phyloP scores from a whole-genome alignment of 1,140 invertebrate genomes.

The Elysia chlorotica region DNA sequence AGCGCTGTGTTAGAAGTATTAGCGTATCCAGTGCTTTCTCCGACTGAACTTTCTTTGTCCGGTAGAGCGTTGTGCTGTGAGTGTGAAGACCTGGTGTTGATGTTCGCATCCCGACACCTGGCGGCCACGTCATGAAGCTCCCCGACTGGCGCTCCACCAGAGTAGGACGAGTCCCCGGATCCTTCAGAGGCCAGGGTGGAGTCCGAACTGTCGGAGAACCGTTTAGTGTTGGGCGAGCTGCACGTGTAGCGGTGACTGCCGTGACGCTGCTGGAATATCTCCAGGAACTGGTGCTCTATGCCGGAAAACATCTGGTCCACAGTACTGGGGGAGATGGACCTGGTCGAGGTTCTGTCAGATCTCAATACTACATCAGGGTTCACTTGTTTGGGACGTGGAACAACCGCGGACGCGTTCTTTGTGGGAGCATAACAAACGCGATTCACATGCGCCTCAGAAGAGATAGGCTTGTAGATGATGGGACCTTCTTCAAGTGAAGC shows the following conservation, averaged over 20 bases:
- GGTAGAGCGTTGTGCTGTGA: too few relatives aligned
- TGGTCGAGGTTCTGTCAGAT: too few relatives aligned
- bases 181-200: background rate
- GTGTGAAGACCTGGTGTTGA: background rate
- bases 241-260: too few relatives aligned
- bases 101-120: background rate
- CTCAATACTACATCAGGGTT: too few relatives aligned
- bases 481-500: too few relatives aligned
- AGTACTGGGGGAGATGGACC: background rate
- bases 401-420: too few relatives aligned
- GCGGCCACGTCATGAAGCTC: background rate
- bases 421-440: too few relatives aligned
- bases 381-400: too few relatives aligned
- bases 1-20: background rate
- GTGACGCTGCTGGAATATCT: conserved; percentile 10
- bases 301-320: conserved; percentile 1
- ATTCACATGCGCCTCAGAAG: too few relatives aligned
- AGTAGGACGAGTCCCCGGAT: background rate
- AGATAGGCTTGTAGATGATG: too few relatives aligned
- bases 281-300: conserved; percentile 4
- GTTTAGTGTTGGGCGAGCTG: too few relatives aligned
- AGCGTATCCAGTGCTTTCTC: background rate
- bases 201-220: conserved; percentile 2
- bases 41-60: background rate
- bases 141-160: background rate